A percentile compares a stretch with the other conserved stretches of the same genome.
phyloP scores from a whole-genome alignment of 2,113 vertebrate genomes.

The Petromus typicus region DNA sequence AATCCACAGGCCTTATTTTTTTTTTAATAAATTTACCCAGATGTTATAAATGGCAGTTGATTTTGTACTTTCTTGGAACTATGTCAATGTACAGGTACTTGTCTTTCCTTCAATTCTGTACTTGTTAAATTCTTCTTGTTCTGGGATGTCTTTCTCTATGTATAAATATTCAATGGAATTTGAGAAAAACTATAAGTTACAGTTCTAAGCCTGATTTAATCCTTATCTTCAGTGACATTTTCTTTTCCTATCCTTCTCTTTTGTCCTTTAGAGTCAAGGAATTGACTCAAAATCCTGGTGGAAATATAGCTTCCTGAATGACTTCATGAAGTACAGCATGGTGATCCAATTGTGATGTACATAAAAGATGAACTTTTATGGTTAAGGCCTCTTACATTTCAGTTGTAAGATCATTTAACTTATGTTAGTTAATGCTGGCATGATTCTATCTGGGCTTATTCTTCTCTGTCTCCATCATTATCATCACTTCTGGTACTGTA shows the following conservation, averaged over 20 bases:
- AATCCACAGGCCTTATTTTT: slow-evolving; percentile 26
- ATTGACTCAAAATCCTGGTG: not conserved
- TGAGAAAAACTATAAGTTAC: not conserved
- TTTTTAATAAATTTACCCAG: not conserved
- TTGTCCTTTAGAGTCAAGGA: not conserved
- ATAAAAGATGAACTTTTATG: not conserved
- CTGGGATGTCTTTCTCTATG: not conserved
- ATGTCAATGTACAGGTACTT: not conserved
- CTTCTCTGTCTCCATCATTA: not conserved
- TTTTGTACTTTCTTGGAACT: slow-evolving; percentile 19
- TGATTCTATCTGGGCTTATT: not conserved
- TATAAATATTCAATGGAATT: not conserved
- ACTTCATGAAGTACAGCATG: not conserved
- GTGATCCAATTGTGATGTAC: not conserved
- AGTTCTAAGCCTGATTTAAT: not conserved
- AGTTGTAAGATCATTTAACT: not conserved
- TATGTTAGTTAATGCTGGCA: not conserved
- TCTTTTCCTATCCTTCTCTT: not conserved
- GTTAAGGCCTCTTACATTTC: not conserved
- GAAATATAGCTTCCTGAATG: not conserved
- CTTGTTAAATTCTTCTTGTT: not conserved
- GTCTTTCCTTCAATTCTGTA: not conserved
- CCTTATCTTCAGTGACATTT: not conserved
- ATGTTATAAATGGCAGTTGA: slow-evolving; percentile 13
- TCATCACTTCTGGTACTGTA: not conserved